A percentile compares a stretch with the other conserved stretches of the same genome.
phyloP scores from a whole-genome alignment of 2,888 invertebrate genomes.

The Malacosoma neustria region DNA sequence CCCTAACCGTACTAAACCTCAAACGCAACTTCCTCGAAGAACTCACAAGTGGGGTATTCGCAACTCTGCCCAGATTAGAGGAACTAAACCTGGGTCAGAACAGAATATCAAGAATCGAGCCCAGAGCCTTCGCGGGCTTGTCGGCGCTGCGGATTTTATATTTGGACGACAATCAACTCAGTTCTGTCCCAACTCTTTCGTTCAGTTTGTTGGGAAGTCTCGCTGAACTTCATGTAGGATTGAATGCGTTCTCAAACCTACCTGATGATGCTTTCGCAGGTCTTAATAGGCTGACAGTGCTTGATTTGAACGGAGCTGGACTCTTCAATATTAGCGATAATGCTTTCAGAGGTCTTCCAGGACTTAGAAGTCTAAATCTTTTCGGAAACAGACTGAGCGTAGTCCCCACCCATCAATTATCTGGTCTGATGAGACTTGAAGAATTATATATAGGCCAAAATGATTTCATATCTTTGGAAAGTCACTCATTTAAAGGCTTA shows the following conservation, averaged over 20 bases:
- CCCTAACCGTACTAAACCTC: slow-evolving; percentile 86
- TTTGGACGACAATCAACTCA: slow-evolving; percentile 88
- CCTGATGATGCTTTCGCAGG: slow-evolving; percentile 87
- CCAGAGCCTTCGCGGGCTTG: slow-evolving; percentile 84
- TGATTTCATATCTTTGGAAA: slow-evolving; percentile 80
- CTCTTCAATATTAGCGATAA: slow-evolving; percentile 84
- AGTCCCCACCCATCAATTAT: slow-evolving; percentile 85
- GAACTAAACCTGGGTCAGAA: slow-evolving; percentile 91
- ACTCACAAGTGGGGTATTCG: slow-evolving; percentile 83
- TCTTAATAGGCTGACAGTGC: slow-evolving; percentile 81
- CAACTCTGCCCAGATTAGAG: slow-evolving; percentile 83
- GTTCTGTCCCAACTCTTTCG: slow-evolving; percentile 82
- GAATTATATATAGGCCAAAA: slow-evolving; percentile 89
- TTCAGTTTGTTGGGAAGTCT: slow-evolving; percentile 83
- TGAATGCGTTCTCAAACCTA: slow-evolving; percentile 85
- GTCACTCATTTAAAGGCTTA: slow-evolving; percentile 85
- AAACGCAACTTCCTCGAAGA: slow-evolving; percentile 88
- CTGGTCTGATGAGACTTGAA: slow-evolving; percentile 82
- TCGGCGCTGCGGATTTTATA: slow-evolving; percentile 85
- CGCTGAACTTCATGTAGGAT: slow-evolving; percentile 88
- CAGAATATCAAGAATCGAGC: slow-evolving; percentile 86
- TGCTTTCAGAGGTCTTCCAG: slow-evolving; percentile 84
- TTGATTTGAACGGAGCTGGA: slow-evolving; percentile 88
- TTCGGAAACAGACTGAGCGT: slow-evolving; percentile 85
- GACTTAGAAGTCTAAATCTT: slow-evolving; percentile 84